phyloP scores from a whole-genome alignment of 2,888 invertebrate genomes.

The Tinea trinotella region DNA sequence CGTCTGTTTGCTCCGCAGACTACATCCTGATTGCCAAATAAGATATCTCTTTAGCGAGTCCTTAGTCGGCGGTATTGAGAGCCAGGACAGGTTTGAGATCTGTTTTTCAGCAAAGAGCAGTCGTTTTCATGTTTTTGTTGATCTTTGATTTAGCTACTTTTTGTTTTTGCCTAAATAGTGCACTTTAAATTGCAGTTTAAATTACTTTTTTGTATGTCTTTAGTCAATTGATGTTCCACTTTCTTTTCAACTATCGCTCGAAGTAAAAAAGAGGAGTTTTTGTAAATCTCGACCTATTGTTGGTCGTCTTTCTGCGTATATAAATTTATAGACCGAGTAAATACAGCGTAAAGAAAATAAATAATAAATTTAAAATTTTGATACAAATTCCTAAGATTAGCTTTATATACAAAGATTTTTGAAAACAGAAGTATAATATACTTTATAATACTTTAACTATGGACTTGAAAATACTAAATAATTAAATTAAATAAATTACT shows the following conservation, averaged over 20 bases:
- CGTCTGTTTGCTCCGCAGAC: background rate
- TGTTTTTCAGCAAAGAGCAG: slow-evolving; percentile 8
- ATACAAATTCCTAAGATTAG: too few species aligned
- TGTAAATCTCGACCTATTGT: too few species aligned
- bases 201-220: background rate
- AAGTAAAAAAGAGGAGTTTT: too few species aligned
- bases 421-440: background rate
- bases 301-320: too few species aligned
- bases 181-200: background rate
- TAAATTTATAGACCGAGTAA: too few species aligned
- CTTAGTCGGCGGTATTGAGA: slow-evolving; percentile 12
- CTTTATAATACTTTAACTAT: background rate
- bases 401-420: too few species aligned
- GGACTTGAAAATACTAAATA: background rate
- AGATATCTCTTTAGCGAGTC: slow-evolving; percentile 15
- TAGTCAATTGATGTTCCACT: background rate
- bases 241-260: background rate
- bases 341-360: too few species aligned
- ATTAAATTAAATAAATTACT: background rate
- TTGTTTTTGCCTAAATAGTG: background rate
- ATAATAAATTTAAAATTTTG: too few species aligned
- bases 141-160: background rate
- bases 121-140: background rate
- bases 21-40: slow-evolving; percentile 16
- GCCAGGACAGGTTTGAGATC: background rate